These are phyloP conservation scores for Aporrectodea caliginosa DNA, from an alignment of 1,140 invertebrate genomes.

Conservation along the genomic window DNA sequence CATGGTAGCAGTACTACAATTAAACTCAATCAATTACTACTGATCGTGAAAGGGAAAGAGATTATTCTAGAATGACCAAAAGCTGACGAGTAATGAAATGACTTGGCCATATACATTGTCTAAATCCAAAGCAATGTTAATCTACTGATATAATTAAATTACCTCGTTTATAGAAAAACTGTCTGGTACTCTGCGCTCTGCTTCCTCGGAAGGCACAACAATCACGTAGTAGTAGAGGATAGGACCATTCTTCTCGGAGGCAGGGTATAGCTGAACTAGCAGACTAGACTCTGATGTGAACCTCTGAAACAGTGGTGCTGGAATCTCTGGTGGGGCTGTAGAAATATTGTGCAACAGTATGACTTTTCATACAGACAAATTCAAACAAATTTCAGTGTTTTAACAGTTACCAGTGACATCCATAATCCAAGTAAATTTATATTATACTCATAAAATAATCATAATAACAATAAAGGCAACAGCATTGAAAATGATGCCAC, in stretches of 20 bases:
- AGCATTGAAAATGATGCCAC: too few species aligned
- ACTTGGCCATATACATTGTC: neutral
- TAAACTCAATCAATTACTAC: too few species aligned
- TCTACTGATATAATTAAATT: conserved; percentile 33
- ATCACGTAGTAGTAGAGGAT: conserved; percentile 96
- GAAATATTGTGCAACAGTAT: too few species aligned
- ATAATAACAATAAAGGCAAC: too few species aligned
- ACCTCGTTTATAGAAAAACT: conserved; percentile 81
- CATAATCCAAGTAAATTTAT: too few species aligned
- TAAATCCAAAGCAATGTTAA: neutral
- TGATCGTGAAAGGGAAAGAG: neutral
- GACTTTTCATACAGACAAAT: too few species aligned
- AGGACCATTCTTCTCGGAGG: conserved; percentile 95
- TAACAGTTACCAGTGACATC: too few species aligned
- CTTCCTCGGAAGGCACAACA: conserved; percentile 82
- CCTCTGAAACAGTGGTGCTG: neutral
- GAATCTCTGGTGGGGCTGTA: neutral
- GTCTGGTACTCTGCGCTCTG: conserved; percentile 75
- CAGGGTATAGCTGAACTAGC: conserved; percentile 84
- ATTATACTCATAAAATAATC: too few species aligned
- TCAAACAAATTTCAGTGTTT: too few species aligned
- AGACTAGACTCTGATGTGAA: conserved; percentile 75
- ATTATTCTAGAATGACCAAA: neutral
- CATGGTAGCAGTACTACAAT: too few species aligned
- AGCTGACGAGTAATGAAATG: neutral